Evolutionary conservation across 2,113 vertebrate species (phyloP), one percentile per base, ranked within the genome.

Genomic region (Rhadina sibilatrix): DNA sequence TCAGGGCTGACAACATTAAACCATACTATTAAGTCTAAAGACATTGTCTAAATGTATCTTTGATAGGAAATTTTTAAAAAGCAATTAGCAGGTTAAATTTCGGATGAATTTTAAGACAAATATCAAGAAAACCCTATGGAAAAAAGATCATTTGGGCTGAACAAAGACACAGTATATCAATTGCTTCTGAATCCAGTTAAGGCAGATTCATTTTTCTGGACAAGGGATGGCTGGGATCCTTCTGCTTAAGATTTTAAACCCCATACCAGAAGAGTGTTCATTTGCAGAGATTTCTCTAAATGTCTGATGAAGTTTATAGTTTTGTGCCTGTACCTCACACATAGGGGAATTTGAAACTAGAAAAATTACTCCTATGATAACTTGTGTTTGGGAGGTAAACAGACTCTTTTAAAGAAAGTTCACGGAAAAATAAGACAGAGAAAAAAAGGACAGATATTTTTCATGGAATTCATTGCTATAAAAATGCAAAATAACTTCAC

Each of bases 271-370:
- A 78, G 23, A 35, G 14, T 11, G 2, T 37, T 60, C 10, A 30
- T 30, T 57, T 6, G 5, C 9, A 72, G 17, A 53, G 3, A 49
- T 66, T 61, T 66, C 11, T 24, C 8, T 69, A 31, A 80, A 35
- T 37, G 9, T 5, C 7, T 47, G 11, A 57, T 28, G 5, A 37
- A 2, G 0, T 15, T 69, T 81, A 49, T 35, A 24, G 5, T 81
- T 88, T 87, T 77, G 12, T 0, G 0, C 33, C 24, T 38, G 2
- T 54, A 66, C 10, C 3, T 6, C 24, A 35, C 4, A 30, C 3
- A 12, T 11, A 0, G 0, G 13, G 11, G 35, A 80, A 90, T 69
- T 33, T 59, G 25, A 68, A 70, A 66, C 10, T 24, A 49, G 37
- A 72, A 89, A 78, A 82, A 69, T 15, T 68, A 28, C 5, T 68